These are phyloP conservation scores for Phylloscopus trochilus DNA, from an alignment of 2,113 vertebrate genomes.

Conservation along the genomic window DNA sequence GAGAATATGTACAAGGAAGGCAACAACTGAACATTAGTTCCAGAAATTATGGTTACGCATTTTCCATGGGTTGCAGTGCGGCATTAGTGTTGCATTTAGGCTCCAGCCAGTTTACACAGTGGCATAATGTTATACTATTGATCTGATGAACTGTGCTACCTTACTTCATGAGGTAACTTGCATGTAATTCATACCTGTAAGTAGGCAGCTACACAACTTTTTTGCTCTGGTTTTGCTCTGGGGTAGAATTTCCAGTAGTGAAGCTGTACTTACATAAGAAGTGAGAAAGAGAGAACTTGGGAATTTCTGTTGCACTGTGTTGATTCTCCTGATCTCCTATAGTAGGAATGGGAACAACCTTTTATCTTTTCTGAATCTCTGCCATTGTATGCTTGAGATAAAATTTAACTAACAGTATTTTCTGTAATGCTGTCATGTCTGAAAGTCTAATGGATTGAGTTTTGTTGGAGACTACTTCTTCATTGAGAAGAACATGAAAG, in stretches of 20 bases:
- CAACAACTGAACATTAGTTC: not conserved
- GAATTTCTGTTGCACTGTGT: not conserved
- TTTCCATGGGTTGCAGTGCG: not conserved
- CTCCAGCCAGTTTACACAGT: not conserved
- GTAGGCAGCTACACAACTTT: not conserved
- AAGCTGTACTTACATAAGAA: not conserved
- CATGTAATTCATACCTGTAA: not conserved
- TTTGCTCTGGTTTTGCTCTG: not conserved
- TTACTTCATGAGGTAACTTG: not conserved
- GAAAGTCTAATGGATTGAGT: not conserved
- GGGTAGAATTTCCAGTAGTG: not conserved
- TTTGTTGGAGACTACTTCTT: not conserved
- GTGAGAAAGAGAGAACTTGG: not conserved
- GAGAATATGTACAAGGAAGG: not conserved
- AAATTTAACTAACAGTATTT: not conserved
- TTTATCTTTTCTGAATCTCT: not conserved
- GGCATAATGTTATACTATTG: not conserved
- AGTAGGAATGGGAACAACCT: not conserved
- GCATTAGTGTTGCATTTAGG: not conserved
- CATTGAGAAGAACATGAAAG: not conserved
- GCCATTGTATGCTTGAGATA: not conserved
- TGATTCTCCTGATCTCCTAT: not conserved
- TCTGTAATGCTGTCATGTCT: not conserved
- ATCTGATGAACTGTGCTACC: not conserved
- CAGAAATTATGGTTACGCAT: not conserved